Percentiles rank a stretch among this genome's conserved stretches.
phyloP scores from a whole-genome alignment of 2,888 invertebrate species.

The Phragmatobia fuliginosa region DNA sequence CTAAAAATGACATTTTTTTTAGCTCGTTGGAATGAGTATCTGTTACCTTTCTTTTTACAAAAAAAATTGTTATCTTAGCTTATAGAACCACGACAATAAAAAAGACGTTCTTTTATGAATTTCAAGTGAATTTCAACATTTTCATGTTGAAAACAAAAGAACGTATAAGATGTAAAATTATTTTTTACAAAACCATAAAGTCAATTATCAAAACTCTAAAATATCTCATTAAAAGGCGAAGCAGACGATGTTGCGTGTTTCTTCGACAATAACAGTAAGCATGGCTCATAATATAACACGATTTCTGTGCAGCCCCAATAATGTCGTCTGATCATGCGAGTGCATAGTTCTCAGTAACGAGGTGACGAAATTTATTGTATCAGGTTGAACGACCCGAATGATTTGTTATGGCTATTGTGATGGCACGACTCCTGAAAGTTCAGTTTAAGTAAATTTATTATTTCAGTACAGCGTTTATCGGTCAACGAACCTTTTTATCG shows the following conservation, averaged over 20 bases:
- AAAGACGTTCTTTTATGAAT: too few species aligned
- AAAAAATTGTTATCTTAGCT: too few species aligned
- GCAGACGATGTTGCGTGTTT: conserved; percentile 37
- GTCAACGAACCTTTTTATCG: neutral
- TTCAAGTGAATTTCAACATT: too few species aligned
- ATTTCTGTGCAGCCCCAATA: conserved; percentile 49
- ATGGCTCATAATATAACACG: conserved; percentile 38
- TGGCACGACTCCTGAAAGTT: conserved; percentile 18
- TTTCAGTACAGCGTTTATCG: conserved; percentile 1
- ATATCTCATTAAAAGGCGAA: conserved; percentile 26
- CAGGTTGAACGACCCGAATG: conserved; percentile 33
- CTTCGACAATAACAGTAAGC: conserved; percentile 37
- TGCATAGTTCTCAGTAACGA: conserved; percentile 51
- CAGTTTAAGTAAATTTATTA: conserved; percentile 7
- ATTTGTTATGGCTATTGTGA: conserved; percentile 22
- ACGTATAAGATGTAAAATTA: neutral
- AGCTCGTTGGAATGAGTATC: neutral
- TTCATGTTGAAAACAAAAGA: too few species aligned
- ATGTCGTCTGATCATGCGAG: conserved; percentile 58
- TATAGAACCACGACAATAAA: too few species aligned
- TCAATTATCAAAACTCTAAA: conserved; percentile 20
- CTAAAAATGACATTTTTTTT: too few species aligned
- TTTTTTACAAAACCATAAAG: neutral
- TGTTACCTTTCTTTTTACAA: too few species aligned
- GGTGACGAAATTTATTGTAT: conserved; percentile 52